Evolutionary conservation across 2,113 vertebrate genomes (phyloP).

Genomic region (Takifugu bimaculatus): DNA sequence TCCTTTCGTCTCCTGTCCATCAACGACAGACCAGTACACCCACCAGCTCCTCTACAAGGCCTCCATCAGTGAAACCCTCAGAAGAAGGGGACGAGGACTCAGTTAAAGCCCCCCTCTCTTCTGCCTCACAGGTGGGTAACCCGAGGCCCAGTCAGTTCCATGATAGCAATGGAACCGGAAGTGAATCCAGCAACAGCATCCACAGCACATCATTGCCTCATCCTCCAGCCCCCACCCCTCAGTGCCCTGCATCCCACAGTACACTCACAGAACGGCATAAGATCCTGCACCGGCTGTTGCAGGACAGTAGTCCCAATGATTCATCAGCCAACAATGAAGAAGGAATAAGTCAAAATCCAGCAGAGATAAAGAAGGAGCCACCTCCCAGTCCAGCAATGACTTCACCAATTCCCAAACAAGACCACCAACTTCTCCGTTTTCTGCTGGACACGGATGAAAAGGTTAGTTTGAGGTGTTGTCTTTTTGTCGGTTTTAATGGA

Average conservation of each 20-base stretch:
- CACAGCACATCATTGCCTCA: slow-evolving; percentile 52
- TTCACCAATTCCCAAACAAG: slow-evolving; percentile 71
- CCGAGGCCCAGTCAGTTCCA: slow-evolving; percentile 84
- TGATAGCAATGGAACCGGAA: slow-evolving; percentile 73
- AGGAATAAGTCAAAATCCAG: slow-evolving; percentile 38
- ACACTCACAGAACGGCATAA: slow-evolving; percentile 91
- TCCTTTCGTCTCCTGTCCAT: slow-evolving; percentile 75
- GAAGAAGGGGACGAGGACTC: slow-evolving; percentile 54
- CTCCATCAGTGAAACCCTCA: slow-evolving; percentile 75
- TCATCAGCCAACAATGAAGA: slow-evolving; percentile 58
- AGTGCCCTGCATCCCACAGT: slow-evolving; percentile 88
- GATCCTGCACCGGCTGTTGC: slow-evolving; percentile 89
- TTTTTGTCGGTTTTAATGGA: too few species aligned
- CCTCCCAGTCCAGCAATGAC: slow-evolving; percentile 51
- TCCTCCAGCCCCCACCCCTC: slow-evolving; percentile 62
- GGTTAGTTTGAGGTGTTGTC: slow-evolving; percentile 24
- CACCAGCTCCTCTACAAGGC: slow-evolving; percentile 62
- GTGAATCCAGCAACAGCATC: slow-evolving; percentile 28
- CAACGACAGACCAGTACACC: slow-evolving; percentile 75
- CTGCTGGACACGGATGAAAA: slow-evolving; percentile 92
- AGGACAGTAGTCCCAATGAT: slow-evolving; percentile 88
- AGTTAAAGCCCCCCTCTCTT: slow-evolving; percentile 66
- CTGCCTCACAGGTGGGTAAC: slow-evolving; percentile 68
- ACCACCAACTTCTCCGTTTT: slow-evolving; percentile 91
- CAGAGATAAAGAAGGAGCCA: slow-evolving; percentile 80